Percentiles rank a stretch among this genome's conserved stretches.
Evolutionary conservation across 2,888 invertebrate genomes (phyloP).

Genomic region (Spilosoma lubricipeda): DNA sequence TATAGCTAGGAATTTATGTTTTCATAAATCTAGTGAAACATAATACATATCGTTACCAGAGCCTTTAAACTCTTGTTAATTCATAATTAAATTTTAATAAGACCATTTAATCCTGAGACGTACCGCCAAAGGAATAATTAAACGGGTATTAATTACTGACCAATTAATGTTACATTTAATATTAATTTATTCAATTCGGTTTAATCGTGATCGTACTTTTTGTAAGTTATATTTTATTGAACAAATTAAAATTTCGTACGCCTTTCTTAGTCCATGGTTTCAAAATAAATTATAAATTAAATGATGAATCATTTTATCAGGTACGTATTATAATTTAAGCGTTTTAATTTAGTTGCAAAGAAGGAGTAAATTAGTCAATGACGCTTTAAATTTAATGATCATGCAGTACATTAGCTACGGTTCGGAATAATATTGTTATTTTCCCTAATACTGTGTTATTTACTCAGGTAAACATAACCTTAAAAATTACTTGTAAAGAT

Average conservation of each 20-base stretch:
- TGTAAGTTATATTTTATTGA: not conserved
- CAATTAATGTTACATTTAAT: constrained; percentile 22
- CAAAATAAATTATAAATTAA: not conserved
- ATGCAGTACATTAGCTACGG: constrained; percentile 1
- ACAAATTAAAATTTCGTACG: not conserved
- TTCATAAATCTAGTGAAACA: not conserved
- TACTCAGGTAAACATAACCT: not conserved
- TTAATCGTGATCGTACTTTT: not conserved
- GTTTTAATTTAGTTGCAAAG: not conserved
- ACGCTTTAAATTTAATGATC: not conserved
- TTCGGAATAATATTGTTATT: not conserved
- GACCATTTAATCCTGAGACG: constrained; percentile 19
- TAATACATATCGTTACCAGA: not conserved
- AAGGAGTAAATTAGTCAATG: not conserved
- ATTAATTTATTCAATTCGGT: constrained; percentile 1
- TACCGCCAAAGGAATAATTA: constrained; percentile 30
- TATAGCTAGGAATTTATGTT: not conserved
- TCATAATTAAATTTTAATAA: constrained; percentile 29
- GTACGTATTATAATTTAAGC: not conserved
- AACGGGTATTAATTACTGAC: constrained; percentile 25
- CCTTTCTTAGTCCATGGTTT: not conserved
- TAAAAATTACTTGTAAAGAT: not conserved
- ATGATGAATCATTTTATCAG: not conserved
- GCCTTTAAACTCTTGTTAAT: constrained; percentile 1
- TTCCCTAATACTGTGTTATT: not conserved